Evolutionary conservation across 92 coral and sea anemone genomes (phyloP).

Genomic region (Zoanthus sociatus): DNA sequence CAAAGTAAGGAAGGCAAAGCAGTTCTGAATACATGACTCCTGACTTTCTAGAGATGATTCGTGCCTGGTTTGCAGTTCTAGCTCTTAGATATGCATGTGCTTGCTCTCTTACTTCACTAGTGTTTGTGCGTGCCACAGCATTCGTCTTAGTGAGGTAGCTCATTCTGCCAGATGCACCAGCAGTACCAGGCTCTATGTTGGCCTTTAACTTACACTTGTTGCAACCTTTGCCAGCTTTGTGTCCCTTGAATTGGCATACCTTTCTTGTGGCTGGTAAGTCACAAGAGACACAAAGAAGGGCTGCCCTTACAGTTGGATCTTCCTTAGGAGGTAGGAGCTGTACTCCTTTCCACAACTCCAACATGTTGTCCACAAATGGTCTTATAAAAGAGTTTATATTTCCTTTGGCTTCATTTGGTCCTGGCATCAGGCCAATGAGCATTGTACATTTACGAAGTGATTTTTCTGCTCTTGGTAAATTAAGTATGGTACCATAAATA

Average conservation of each 20-base stretch:
- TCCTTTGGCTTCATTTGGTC: background rate
- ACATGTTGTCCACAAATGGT: background rate
- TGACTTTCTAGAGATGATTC: background rate
- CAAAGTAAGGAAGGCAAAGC: slow-evolving; percentile 16
- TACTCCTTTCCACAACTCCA: slow-evolving; percentile 4
- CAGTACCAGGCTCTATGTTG: slow-evolving; percentile 56
- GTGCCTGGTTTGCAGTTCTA: background rate
- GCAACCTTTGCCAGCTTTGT: slow-evolving; percentile 51
- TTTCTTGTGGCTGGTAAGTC: slow-evolving; percentile 67
- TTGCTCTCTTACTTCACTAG: slow-evolving; percentile 35
- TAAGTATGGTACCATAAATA: slow-evolving; percentile 45
- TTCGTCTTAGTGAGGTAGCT: slow-evolving; percentile 24
- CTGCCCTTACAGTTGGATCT: slow-evolving; percentile 4
- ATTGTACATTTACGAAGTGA: slow-evolving; percentile 44
- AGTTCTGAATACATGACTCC: slow-evolving; percentile 22
- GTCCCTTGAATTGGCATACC: slow-evolving; percentile 35
- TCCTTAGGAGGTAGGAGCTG: slow-evolving; percentile 9
- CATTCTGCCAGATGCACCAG: slow-evolving; percentile 63
- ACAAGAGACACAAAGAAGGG: slow-evolving; percentile 43
- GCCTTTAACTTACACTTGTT: slow-evolving; percentile 60
- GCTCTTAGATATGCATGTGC: background rate
- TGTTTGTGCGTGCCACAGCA: slow-evolving; percentile 18
- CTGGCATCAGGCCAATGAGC: slow-evolving; percentile 65
- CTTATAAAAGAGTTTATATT: background rate
- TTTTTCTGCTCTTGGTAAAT: slow-evolving; percentile 47